Evolutionary conservation across 2,113 vertebrate species (phyloP), one percentile per base, ranked within the genome.

Genomic region (Strigops habroptila): DNA sequence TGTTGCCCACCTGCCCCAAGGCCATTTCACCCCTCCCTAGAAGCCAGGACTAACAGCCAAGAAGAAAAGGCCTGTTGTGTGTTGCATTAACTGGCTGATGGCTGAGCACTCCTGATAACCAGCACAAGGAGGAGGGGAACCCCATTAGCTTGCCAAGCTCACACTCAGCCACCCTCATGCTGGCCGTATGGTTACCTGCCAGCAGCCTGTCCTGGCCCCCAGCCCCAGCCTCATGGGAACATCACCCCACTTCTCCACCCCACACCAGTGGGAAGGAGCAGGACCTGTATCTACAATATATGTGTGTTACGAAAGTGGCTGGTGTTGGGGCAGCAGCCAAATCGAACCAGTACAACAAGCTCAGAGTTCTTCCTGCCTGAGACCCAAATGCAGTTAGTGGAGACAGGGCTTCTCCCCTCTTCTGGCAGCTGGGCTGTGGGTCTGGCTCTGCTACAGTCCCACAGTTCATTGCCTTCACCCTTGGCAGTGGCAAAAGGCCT

Each of bases 1-100:
- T 97, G 96, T 91, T 86, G 93, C 95, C 91, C 93, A 91, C 94
- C 87, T 91, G 91, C 95, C 95, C 78, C 82, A 87, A 91, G 94
- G 96, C 95, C 80, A 83, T 93, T 80, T 44, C 69, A 86, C 27
- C 70, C 35, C 69, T 88, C 76, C 90, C 90, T 79, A 52, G 63
- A 39, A 95, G 52, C 52, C 82, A 94, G 90, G 65, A 86, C 92
- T 71, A 60, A 55, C 74, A 87, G 65, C 30, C 30, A 55, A 64
- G 91, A 94, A 94, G 82, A 96, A 92, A 88, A 95, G 31, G 52
- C 11, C 60, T 75, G 82, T 71, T 95, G 86, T 93, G 79, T 28
- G 33, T 44, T 63, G 82, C 73, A 55, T 70, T 77, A 96, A 83
- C 71, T 59, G 68, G 76, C 79, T 95, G 76, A 6, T 65, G 75